Conservation (phyloP, 2,888 invertebrate species). For the Perizoma flavofasciatum region DNA sequence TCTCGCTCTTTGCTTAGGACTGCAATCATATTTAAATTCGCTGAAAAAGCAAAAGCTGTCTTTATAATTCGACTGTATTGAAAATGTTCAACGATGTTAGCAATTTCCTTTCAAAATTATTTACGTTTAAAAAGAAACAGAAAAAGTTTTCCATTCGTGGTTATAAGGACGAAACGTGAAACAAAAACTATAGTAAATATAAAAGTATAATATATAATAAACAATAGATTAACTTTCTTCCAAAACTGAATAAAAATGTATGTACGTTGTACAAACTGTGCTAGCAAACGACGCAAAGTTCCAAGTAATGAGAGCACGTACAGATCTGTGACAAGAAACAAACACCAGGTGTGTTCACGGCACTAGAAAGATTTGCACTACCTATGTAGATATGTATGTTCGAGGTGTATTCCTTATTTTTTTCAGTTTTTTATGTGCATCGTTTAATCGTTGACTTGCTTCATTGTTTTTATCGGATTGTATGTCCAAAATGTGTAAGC, state of each 20-base stretch:
- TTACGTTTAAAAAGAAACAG: constrained; percentile 9
- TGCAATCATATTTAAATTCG: constrained; percentile 32
- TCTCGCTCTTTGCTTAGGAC: constrained; percentile 40
- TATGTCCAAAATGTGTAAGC: no score
- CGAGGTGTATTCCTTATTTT: constrained; percentile 1
- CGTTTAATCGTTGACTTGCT: no score
- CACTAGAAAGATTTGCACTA: constrained; percentile 53
- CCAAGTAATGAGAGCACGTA: constrained; percentile 67
- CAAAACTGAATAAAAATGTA: constrained; percentile 32
- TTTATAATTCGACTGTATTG: constrained; percentile 14
- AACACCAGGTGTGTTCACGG: constrained; percentile 57
- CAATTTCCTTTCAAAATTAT: constrained; percentile 3
- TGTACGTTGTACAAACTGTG: constrained; percentile 26
- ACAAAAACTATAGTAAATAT: constrained; percentile 18
- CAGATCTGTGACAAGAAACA: constrained; percentile 61
- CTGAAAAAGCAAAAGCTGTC: constrained; percentile 11
- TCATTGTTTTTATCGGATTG: constrained; percentile 32
- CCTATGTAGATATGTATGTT: constrained; percentile 46
- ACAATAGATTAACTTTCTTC: constrained; percentile 26
- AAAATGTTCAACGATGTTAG: constrained; percentile 5
- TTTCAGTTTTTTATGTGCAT: no score
- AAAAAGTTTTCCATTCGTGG: constrained; percentile 10
- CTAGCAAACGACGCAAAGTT: constrained; percentile 45
- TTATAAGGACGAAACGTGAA: constrained; percentile 11
- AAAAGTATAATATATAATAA: constrained; percentile 14